Evolutionary conservation across 2,113 vertebrate species (phyloP), one percentile per base, ranked within the genome.

Genomic region (Ovis canadensis): DNA sequence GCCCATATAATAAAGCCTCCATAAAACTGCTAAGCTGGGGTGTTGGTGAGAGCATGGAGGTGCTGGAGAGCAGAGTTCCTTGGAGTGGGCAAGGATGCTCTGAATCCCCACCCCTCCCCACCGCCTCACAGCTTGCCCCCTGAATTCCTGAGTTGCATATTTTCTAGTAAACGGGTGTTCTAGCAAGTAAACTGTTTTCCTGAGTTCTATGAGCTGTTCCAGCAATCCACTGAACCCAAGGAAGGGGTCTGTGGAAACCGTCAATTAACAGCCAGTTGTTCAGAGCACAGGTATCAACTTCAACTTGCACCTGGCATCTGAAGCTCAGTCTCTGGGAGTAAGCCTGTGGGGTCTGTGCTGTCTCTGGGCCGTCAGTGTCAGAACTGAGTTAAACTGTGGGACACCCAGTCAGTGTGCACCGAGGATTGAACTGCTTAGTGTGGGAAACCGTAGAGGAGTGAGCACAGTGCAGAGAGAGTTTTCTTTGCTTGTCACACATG

Each of bases 31-130:
- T 77, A 55, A 74, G 5, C 4, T 52, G 6, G 50, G 4, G 13
- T 59, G 31, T 6, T 0, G 33, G 48, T 33, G 21, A 55, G 8
- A 15, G 11, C 21, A 0, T 0, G 21, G 71, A 25, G 45, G n/a
- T 52, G 17, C 33, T 62, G 45, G 71, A 54, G 57, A 48, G 29
- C 8, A 12, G 33, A 0, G 13, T 8, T 45, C 5, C 45, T 7
- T 1, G 7, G 77, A 36, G 5, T 3, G 29, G 36, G 50, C 15
- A 2, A 14, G 31, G 45, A 9, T 6, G 71, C 55, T 40, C 50
- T 17, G 50, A 17, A 9, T 15, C n/a, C 64, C 15, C 9, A 43
- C 43, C 43, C 43, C 43, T 6, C 43, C 43, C 43, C 6, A 43
- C 43, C 6, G 31, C 48, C 8, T 6, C n/a, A 25, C 10, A 0